Conservation (phyloP, 2,113 vertebrate species). For the Pseudorectes ferrugineus region DNA sequence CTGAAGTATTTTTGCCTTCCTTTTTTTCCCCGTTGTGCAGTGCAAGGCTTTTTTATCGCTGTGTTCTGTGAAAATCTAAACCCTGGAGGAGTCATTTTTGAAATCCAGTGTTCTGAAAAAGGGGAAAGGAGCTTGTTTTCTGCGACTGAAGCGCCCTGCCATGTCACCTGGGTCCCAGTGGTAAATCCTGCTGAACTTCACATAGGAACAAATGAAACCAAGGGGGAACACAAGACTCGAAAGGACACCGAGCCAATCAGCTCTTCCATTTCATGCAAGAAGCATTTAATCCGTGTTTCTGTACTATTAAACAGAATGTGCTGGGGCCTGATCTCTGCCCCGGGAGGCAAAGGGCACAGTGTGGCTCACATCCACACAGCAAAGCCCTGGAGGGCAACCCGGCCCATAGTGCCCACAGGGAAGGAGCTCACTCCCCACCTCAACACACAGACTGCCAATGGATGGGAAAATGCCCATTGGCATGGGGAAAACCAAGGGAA, state of each 20-base stretch:
- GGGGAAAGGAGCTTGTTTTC: neutral
- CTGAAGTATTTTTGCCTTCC: neutral
- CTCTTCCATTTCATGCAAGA: neutral
- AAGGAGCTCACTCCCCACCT: neutral
- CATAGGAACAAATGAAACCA: neutral
- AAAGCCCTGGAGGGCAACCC: neutral
- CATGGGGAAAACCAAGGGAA: neutral
- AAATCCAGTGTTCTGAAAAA: neutral
- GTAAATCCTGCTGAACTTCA: neutral
- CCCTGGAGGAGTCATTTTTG: neutral
- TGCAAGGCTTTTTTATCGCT: neutral
- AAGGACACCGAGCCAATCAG: neutral
- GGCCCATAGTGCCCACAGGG: neutral
- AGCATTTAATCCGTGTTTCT: neutral
- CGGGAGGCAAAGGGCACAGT: accelerated
- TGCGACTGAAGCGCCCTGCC: neutral
- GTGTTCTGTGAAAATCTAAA: neutral
- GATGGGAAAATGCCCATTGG: accelerated
- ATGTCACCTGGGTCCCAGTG: neutral
- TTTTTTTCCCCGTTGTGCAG: accelerated
- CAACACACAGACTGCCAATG: accelerated
- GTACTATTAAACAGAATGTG: neutral
- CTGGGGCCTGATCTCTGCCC: neutral
- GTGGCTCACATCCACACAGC: neutral
- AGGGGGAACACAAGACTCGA: neutral